Conservation (phyloP, 2,888 invertebrate species). For the Blastobasis lacticolella region DNA sequence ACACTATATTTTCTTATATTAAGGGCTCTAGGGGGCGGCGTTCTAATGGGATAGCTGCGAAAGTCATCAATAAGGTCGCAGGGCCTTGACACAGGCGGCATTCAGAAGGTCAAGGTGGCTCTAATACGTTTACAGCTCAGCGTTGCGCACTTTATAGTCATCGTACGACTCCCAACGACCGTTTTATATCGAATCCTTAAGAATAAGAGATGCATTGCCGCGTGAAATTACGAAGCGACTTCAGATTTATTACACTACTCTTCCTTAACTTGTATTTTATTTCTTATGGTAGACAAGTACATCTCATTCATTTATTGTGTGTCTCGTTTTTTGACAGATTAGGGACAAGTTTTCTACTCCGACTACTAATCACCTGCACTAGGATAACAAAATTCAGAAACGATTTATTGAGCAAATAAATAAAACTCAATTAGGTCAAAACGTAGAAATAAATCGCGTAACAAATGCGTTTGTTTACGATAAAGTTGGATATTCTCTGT, state of each 20-base stretch:
- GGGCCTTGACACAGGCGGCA: conserved; percentile 45
- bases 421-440: conserved; percentile 14
- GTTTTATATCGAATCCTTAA: conserved; percentile 27
- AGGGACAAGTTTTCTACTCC: neutral
- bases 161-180: conserved; percentile 28
- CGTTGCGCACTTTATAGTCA: conserved; percentile 50
- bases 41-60: conserved; percentile 32
- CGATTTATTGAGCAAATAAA: conserved; percentile 21
- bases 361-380: neutral
- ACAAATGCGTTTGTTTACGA: conserved; percentile 26
- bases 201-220: conserved; percentile 23
- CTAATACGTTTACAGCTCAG: conserved; percentile 47
- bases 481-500: conserved; percentile 10
- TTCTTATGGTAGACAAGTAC: no score
- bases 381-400: conserved; percentile 11
- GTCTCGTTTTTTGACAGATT: no score
- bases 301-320: no score
- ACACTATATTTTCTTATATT: conserved; percentile 34
- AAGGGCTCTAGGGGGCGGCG: conserved; percentile 25
- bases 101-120: conserved; percentile 50
- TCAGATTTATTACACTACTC: neutral
- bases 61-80: conserved; percentile 34
- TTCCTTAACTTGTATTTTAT: no score
- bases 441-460: conserved; percentile 18
- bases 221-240: no score